Base-by-base conservation (phyloP, 2,797 vertebrate species). In the Ptychobarbus kaznakovi region DNA sequence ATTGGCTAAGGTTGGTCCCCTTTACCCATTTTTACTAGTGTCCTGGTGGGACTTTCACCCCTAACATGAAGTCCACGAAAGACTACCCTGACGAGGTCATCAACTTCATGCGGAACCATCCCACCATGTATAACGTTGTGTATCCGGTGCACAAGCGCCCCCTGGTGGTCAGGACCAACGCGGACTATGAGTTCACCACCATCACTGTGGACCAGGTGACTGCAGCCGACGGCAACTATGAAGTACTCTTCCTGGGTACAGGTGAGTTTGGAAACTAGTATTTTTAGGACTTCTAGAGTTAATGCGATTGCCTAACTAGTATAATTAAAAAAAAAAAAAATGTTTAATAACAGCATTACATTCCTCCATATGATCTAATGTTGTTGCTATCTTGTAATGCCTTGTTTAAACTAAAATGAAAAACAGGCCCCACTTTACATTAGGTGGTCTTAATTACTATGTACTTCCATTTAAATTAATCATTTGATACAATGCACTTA, bases 81-180 rank as follows among this genome's bases (percentile, higher is more conserved):
- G 98, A 99, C 92, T 99, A 99, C 78, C 98, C 98, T 0, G 98
- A 99, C 3, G 98, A 99, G 82, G 98, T 99, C 87, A 99, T 99
- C 91, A 99, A 98, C 95, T 99, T 99, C 92, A 99, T 99, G 97
- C 96, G 98, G 18, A 93, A 97, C 9, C 98, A 99, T 90, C 97
- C 98, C 0, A 96, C 98, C 91, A 99, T 99, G 98, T 98, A 97
- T 95, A 98, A 99, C 6, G 93, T 97, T 0, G 95, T 99, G 86
- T 98, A 98, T 92, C 98, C 98, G 0, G 93, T 98, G 11, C 98
- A 99, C 93, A 97, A 97, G 93, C 97, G 96, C 94, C 98, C 98
- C 8, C 96, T 99, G 76, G 97, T 99, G 91, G 97, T 99, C 22
- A 94, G 98, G 87, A 99, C 97, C 20, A 98, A 97, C 0, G 96